Evolutionary conservation across 2,797 vertebrate species (phyloP).

Genomic region (Chiloscyllium punctatum): DNA sequence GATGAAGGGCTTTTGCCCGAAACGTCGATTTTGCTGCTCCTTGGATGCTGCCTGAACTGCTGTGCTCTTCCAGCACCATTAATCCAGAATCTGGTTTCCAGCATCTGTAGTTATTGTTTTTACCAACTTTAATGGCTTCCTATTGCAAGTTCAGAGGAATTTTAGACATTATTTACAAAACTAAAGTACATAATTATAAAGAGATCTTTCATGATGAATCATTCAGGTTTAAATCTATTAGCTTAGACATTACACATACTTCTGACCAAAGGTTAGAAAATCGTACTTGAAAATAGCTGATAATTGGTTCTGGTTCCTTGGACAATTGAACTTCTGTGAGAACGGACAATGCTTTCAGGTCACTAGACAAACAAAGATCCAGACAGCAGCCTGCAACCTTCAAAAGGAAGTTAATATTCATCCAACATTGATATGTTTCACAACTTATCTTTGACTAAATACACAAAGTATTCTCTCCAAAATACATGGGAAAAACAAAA

Average conservation of each 20-base stretch:
- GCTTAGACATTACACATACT: background rate
- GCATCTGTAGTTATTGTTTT: too few species aligned
- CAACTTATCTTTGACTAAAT: background rate
- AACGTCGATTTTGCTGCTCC: too few species aligned
- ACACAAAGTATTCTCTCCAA: background rate
- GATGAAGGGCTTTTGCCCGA: too few species aligned
- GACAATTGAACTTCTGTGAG: constrained; percentile 69
- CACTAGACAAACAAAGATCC: constrained; percentile 83
- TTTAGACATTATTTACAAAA: background rate
- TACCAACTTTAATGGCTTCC: too few species aligned
- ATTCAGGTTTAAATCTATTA: background rate
- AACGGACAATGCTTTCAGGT: constrained; percentile 85
- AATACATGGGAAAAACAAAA: background rate
- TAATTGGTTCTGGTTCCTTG: constrained; percentile 60
- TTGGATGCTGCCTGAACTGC: too few species aligned
- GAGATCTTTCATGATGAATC: background rate
- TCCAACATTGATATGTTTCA: background rate
- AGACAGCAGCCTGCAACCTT: constrained; percentile 82
- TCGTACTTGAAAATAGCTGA: constrained; percentile 81
- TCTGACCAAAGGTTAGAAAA: constrained; percentile 25
- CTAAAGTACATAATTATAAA: background rate
- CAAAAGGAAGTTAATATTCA: constrained; percentile 36
- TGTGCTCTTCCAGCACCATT: too few species aligned
- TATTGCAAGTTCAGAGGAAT: background rate
- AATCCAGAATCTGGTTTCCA: too few species aligned